A percentile compares a stretch with the other conserved stretches of the same genome.
phyloP scores from a whole-genome alignment of 2,888 invertebrate species.

The Sicus ferrugineus region DNA sequence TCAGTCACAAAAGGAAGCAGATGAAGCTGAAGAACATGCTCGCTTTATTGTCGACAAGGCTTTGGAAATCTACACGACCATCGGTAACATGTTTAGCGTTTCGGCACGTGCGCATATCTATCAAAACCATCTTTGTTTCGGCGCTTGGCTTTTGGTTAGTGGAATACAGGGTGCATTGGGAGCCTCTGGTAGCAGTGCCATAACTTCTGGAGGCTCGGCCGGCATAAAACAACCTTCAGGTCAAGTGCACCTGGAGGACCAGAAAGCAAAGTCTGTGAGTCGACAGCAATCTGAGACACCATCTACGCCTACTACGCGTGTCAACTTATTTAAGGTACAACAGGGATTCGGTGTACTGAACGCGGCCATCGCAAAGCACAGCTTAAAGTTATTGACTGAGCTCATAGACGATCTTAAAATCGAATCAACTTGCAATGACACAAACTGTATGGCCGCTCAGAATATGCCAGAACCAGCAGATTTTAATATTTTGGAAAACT shows the following conservation, averaged over 20 bases:
- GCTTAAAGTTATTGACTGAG: conserved; percentile 72
- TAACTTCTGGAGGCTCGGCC: conserved; percentile 67
- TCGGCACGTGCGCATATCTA: conserved; percentile 87
- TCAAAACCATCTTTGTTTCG: conserved; percentile 89
- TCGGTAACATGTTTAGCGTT: conserved; percentile 80
- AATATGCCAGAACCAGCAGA: conserved; percentile 59
- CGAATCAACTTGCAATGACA: conserved; percentile 58
- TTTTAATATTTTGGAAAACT: conserved; percentile 64
- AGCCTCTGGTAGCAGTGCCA: conserved; percentile 71
- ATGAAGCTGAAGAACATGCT: conserved; percentile 83
- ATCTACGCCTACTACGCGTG: conserved; percentile 67
- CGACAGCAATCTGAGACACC: conserved; percentile 67
- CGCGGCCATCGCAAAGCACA: conserved; percentile 86
- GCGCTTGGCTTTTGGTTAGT: conserved; percentile 86
- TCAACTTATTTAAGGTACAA: conserved; percentile 76
- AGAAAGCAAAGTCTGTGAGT: conserved; percentile 64
- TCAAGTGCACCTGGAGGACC: conserved; percentile 61
- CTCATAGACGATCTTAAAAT: conserved; percentile 63
- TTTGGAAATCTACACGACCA: conserved; percentile 82
- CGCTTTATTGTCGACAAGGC: conserved; percentile 87
- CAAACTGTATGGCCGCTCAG: conserved; percentile 37
- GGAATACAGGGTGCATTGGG: conserved; percentile 85
- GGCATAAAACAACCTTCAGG: conserved; percentile 48
- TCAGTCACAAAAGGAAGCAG: conserved; percentile 66
- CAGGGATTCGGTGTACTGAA: conserved; percentile 90